Evolutionary conservation across 2,797 vertebrate genomes (phyloP).

Genomic region (Sparidentex hasta): DNA sequence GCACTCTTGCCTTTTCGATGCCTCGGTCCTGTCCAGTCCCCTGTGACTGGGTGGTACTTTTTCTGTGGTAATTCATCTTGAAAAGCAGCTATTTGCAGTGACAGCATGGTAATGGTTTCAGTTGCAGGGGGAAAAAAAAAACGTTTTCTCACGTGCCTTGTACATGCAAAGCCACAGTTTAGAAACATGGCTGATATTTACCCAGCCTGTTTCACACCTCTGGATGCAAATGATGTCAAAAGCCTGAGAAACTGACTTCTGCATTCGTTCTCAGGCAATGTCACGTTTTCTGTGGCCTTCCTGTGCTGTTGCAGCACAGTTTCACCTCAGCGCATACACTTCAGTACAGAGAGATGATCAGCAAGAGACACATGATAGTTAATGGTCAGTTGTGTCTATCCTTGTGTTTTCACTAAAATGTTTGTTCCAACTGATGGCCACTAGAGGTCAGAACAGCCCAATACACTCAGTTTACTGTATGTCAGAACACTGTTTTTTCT

Average conservation of each 20-base stretch:
- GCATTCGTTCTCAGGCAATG: not conserved
- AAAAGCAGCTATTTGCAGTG: not conserved
- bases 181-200: not conserved
- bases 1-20: not conserved
- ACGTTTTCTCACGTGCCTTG: not conserved
- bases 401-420: not conserved
- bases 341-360: not conserved
- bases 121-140: not conserved
- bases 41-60: not conserved
- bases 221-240: not conserved
- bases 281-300: not conserved
- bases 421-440: constrained; percentile 45
- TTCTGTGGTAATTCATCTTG: not conserved
- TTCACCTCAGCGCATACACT: not conserved
- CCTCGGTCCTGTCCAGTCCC: not conserved
- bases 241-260: not conserved
- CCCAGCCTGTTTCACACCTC: constrained; percentile 11
- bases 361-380: not conserved
- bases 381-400: no score
- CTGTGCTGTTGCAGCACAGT: not conserved
- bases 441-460: constrained; percentile 70
- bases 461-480: not conserved
- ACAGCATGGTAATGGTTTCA: not conserved
- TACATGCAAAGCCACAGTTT: not conserved
- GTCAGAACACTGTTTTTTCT: not conserved